These are phyloP conservation scores for Tupaia tana DNA, from an alignment of 2,113 vertebrate species.

Conservation along the genomic window DNA sequence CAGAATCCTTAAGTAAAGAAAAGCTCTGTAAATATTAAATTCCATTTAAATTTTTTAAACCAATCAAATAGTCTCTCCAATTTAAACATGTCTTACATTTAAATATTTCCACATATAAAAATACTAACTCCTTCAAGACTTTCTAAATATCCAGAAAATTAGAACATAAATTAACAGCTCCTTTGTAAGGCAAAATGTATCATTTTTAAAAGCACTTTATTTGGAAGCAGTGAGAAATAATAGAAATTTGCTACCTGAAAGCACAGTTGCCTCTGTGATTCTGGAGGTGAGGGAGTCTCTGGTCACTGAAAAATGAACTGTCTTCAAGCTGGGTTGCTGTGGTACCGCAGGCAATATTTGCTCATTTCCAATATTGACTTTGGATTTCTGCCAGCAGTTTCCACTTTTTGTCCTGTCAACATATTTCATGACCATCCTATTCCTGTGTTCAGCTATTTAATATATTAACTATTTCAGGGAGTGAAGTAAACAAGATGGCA, in stretches of 20 bases:
- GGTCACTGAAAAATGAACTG: neutral
- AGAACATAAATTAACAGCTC: neutral
- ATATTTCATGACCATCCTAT: conserved; percentile 5
- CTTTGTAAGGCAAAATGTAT: conserved; percentile 3
- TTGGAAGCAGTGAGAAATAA: conserved; percentile 47
- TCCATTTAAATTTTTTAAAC: neutral
- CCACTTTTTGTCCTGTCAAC: conserved; percentile 58
- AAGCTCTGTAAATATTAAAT: conserved; percentile 12
- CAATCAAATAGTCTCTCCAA: neutral
- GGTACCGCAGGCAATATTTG: neutral
- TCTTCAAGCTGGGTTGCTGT: neutral
- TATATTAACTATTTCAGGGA: conserved; percentile 65
- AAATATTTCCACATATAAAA: neutral
- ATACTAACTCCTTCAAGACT: neutral
- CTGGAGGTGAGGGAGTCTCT: conserved; percentile 19
- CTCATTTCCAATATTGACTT: conserved; percentile 61
- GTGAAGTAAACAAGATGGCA: neutral
- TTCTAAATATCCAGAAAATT: neutral
- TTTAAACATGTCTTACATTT: conserved; percentile 4
- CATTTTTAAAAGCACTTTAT: neutral
- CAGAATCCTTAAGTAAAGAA: neutral
- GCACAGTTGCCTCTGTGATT: neutral
- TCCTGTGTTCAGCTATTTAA: neutral
- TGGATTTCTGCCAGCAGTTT: conserved; percentile 47
- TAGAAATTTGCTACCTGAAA: conserved; percentile 70